Evolutionary conservation across 2,113 vertebrate genomes (phyloP), one percentile per base, ranked within the genome.

Genomic region (Romanogobio albipinnatus): DNA sequence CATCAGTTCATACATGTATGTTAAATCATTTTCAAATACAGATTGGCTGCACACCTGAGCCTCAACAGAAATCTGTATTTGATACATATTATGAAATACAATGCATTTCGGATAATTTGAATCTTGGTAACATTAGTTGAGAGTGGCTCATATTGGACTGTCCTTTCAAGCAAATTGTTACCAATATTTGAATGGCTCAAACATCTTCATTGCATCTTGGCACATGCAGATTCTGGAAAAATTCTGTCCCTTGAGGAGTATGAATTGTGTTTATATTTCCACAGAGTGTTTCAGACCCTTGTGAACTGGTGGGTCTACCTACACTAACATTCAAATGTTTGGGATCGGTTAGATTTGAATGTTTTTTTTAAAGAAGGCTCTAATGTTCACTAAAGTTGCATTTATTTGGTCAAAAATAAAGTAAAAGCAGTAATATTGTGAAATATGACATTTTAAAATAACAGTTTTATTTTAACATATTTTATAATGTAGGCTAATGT

Each of bases 31-130:
- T 45, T 76, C 64, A 81, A 86, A 66, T 81, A 76, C 77, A 81
- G 84, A 81, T 81, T 66, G 43, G 79, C 77, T 74, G 68, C 70
- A 81, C 26, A 81, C 77, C 4, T 33, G 39, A 24, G 82, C n/a
- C 58, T 83, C 29, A 45, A 83, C 29, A 84, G 14, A 61, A 81
- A 59, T 74, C 78, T 85, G 62, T 86, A 81, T 81, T 86, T 82
- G 84, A 81, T 24, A 56, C 14, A 15, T n/a, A 74, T 80, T n/a
- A 62, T 81, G 58, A 36, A 49, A 62, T 51, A 76, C 1, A 81
- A 81, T 47, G 66, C 22, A 53, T 49, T 49, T 76, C 53, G 47
- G 26, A 29, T 33, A 0, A 36, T 24, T 47, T 79, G 33, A 74
- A 56, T 56, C 43, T 76, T 81, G 78, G 78, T 85, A 85, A 81